Conservation (phyloP, 2,113 vertebrate species). For the Gallinago jamesoni region DNA sequence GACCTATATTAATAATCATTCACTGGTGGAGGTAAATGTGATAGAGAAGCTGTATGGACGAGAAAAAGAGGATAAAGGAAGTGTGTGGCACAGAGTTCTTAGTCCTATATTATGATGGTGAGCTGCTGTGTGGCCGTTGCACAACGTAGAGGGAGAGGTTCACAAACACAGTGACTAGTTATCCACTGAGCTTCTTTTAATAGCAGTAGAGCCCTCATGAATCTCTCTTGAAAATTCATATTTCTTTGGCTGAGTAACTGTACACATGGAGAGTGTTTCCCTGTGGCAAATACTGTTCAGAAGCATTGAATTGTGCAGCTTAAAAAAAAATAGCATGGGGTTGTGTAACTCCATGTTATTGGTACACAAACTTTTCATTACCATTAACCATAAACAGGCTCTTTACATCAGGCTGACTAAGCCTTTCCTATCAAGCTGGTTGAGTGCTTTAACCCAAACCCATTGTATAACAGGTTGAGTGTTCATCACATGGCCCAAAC, state of each 20-base stretch:
- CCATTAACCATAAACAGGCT: background rate
- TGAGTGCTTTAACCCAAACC: background rate
- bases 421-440: background rate
- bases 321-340: background rate
- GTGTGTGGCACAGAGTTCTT: background rate
- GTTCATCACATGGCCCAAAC: background rate
- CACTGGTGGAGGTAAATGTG: background rate
- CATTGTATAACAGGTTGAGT: background rate
- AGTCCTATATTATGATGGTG: fast-evolving
- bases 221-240: background rate
- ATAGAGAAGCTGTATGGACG: background rate
- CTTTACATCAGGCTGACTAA: background rate
- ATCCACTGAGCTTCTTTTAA: background rate
- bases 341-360: background rate
- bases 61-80: background rate
- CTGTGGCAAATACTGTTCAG: background rate
- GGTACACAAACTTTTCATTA: background rate
- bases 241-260: background rate
- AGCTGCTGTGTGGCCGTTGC: fast-evolving
- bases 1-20: background rate
- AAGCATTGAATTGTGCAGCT: background rate
- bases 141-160: background rate
- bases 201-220: background rate
- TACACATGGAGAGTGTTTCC: background rate
- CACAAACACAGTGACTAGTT: background rate